Evolutionary conservation across 2,888 invertebrate genomes (phyloP).

Genomic region (Sepiola atlantica): DNA sequence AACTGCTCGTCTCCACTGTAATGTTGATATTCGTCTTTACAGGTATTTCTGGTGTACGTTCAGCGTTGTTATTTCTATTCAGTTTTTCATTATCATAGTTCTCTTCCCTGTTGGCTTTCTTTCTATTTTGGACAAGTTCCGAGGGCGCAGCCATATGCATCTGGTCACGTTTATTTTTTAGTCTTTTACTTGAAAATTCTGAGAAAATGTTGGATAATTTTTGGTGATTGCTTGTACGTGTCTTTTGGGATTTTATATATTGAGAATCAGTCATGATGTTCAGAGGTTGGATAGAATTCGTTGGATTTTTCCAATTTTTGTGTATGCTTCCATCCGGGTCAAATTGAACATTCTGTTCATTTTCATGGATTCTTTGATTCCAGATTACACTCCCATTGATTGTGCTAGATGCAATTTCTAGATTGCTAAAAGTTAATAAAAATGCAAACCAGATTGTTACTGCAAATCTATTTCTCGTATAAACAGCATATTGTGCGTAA

Average conservation of each 20-base stretch:
- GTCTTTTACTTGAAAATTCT: neutral
- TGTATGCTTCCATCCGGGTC: neutral
- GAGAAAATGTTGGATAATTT: neutral
- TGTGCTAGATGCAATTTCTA: neutral
- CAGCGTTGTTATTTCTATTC: neutral
- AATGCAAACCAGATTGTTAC: neutral
- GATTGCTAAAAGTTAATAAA: neutral
- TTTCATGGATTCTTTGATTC: neutral
- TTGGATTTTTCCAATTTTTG: neutral
- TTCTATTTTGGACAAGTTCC: neutral
- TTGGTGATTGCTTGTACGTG: neutral
- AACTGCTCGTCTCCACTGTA: slow-evolving; percentile 45
- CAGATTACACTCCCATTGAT: neutral
- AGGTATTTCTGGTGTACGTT: neutral
- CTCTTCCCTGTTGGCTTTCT: neutral
- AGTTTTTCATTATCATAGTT: neutral
- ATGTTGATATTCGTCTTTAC: slow-evolving; percentile 8
- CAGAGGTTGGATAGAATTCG: neutral
- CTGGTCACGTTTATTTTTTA: neutral
- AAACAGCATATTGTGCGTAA: neutral
- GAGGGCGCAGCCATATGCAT: neutral
- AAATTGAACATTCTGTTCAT: neutral
- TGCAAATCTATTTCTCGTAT: neutral
- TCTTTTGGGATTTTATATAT: neutral
- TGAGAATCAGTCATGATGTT: neutral